Base-by-base conservation (phyloP, 2,113 vertebrate genomes). In the Phalacrocorax brasilianus region DNA sequence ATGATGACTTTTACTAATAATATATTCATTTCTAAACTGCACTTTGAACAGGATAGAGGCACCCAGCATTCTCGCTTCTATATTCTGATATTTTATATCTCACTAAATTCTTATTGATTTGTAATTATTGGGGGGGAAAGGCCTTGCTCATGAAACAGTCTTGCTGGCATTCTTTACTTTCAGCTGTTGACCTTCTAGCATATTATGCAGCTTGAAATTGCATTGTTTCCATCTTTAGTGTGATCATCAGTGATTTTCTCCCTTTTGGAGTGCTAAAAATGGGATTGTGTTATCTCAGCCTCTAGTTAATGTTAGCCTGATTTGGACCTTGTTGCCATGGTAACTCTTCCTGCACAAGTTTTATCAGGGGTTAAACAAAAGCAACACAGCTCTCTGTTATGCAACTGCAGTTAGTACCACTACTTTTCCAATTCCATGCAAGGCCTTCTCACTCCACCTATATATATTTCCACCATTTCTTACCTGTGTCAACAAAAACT, bases 321-420 rank as follows among this genome's bases (percentile, higher is more conserved):
- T 92, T 96, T 93, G 94, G 93, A 91, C 85, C 84, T 82, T 83
- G 95, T 97, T 97, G 84, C 97, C 66, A 96, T 97, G 94, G 96
- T 77, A 96, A 97, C 96, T 96, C 28, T 89, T 88, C 73, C 83
- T 91, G 88, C 59, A 73, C 4, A 1, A 91, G 93, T 86, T 94
- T 97, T 93, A 66, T 80, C 83, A 77, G 91, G 76, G 86, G 94
- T 94, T 97, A 96, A 94, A 96, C 55, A 91, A 96, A 96, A 96
- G 56, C 85, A 73, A 38, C 66, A 53, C 40, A 56, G 62, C 18
- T 62, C 47, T 71, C 59, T 88, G 40, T 72, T 85, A 89, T 30
- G 45, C 56, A 91, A 78, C 88, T 85, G 33, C 77, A 89, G 53
- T 91, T 91, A 53, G 18, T 73, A 74, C 22, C 66, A 42, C 56